Percentiles rank a stretch among this genome's conserved stretches.
These are phyloP conservation scores for Aspidapion aeneum DNA, from an alignment of 2,888 invertebrate species.

Conservation along the genomic window DNA sequence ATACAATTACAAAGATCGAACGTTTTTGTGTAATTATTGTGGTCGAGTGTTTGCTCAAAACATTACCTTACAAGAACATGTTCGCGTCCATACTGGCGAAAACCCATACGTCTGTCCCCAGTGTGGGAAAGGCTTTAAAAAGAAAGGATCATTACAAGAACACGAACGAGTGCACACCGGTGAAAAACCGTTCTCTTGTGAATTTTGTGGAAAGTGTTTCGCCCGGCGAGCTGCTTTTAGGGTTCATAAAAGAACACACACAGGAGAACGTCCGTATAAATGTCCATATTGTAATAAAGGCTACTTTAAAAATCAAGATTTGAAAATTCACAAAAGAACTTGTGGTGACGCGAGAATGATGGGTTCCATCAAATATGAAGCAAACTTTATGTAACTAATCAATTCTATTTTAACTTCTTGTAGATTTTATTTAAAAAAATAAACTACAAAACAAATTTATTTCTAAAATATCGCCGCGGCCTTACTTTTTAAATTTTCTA, in stretches of 20 bases:
- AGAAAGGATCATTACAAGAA: slow-evolving; percentile 34
- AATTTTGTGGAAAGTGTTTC: slow-evolving; percentile 42
- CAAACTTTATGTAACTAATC: background rate
- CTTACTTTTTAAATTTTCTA: no score
- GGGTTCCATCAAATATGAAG: background rate
- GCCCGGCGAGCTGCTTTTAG: slow-evolving; percentile 36
- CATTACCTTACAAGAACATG: slow-evolving; percentile 29
- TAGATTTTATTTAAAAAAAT: no score
- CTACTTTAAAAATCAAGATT: slow-evolving; percentile 33
- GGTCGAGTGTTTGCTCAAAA: slow-evolving; percentile 37
- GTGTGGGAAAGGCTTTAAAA: slow-evolving; percentile 52
- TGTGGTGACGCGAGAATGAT: slow-evolving; percentile 28
- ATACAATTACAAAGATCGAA: slow-evolving; percentile 39
- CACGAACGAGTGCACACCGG: slow-evolving; percentile 42
- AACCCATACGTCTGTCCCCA: slow-evolving; percentile 46
- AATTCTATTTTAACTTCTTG: background rate
- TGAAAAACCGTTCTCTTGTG: slow-evolving; percentile 40
- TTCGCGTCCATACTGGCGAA: slow-evolving; percentile 48
- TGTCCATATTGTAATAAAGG: slow-evolving; percentile 39
- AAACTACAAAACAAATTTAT: no score
- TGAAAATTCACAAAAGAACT: slow-evolving; percentile 47
- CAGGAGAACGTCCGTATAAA: slow-evolving; percentile 39
- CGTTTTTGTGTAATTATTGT: slow-evolving; percentile 39
- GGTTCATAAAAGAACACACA: slow-evolving; percentile 37
- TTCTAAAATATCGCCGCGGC: no score